Conservation (phyloP, 2,797 vertebrate species). For the Sphenopsis melanotis region DNA sequence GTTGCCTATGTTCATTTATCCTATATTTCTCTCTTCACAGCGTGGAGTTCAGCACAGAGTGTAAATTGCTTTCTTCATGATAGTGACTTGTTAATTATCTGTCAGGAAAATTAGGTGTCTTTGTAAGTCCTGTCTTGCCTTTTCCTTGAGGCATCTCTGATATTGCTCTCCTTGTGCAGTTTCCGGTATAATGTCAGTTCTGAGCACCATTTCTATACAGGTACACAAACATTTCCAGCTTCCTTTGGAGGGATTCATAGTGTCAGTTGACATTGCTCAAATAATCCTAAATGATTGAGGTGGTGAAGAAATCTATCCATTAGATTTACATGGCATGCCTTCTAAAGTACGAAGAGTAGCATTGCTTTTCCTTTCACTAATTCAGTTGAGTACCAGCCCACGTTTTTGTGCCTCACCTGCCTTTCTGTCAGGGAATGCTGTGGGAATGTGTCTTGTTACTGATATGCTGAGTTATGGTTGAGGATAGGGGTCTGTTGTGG, state of each 20-base stretch:
- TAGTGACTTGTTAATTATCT: slow-evolving; percentile 10
- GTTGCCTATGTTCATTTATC: neutral
- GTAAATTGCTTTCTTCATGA: neutral
- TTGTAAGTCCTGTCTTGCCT: neutral
- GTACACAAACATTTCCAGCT: neutral
- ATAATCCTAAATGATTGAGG: neutral
- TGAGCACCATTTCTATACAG: neutral
- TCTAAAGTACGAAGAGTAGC: neutral
- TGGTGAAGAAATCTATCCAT: neutral
- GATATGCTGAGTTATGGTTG: neutral
- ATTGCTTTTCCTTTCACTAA: neutral
- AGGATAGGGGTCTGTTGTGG: neutral
- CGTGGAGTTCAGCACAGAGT: neutral
- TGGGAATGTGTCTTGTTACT: neutral
- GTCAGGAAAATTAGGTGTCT: neutral
- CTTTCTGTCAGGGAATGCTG: neutral
- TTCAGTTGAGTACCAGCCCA: neutral
- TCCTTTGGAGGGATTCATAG: neutral
- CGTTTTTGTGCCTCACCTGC: neutral
- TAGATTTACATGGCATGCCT: neutral
- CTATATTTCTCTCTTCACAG: neutral
- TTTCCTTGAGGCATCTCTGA: neutral
- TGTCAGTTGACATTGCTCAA: neutral
- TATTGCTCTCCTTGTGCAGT: neutral
- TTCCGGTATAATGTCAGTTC: neutral